phyloP scores from a whole-genome alignment of 2,113 vertebrate species.

The Sapajus apella region DNA sequence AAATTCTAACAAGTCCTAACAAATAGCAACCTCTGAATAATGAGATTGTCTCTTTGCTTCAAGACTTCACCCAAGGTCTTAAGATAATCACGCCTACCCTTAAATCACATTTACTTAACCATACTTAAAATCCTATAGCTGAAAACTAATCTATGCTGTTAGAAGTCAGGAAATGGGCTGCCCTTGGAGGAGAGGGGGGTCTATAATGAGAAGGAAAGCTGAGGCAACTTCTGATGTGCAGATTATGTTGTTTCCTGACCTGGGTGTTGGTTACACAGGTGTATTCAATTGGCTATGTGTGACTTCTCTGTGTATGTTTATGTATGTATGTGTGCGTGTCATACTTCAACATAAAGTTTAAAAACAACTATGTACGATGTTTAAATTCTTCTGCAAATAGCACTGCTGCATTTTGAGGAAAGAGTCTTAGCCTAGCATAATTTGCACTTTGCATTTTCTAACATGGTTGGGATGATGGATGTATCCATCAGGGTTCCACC shows the following conservation, averaged over 20 bases:
- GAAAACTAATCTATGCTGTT: not conserved
- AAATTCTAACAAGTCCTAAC: not conserved
- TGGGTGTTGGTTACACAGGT: not conserved
- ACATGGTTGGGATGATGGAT: not conserved
- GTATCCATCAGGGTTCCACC: not conserved
- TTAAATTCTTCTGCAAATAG: conserved; percentile 13
- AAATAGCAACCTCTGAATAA: not conserved
- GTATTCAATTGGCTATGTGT: not conserved
- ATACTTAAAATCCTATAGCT: not conserved
- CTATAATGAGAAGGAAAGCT: not conserved
- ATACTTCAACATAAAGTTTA: not conserved
- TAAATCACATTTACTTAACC: not conserved
- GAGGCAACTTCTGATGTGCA: not conserved
- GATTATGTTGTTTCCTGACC: not conserved
- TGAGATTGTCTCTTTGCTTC: not conserved
- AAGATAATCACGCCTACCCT: not conserved
- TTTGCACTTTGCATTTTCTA: not conserved
- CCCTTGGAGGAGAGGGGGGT: not conserved
- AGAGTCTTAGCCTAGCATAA: not conserved
- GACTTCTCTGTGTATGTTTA: not conserved
- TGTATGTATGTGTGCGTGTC: not conserved
- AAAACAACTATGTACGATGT: not conserved
- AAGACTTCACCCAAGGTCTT: not conserved
- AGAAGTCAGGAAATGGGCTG: not conserved
- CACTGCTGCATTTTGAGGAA: not conserved